Conservation (phyloP, 2,797 vertebrate genomes). For the Thalassophryne amazonica region DNA sequence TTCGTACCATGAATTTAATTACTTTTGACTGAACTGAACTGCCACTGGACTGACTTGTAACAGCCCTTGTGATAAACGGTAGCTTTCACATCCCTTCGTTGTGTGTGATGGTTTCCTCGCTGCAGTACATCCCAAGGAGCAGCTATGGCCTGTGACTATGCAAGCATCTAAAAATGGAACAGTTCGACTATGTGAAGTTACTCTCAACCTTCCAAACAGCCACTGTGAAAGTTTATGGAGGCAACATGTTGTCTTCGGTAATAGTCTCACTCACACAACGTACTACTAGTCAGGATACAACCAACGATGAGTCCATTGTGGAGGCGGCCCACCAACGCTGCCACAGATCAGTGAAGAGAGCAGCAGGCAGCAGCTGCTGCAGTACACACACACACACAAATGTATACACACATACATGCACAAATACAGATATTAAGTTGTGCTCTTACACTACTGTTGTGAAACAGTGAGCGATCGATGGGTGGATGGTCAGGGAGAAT, state of each 20-base stretch:
- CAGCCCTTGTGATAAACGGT: no score
- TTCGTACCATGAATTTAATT: no score
- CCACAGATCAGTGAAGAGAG: slow-evolving; percentile 55
- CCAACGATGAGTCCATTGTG: slow-evolving; percentile 66
- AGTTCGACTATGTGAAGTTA: slow-evolving; percentile 55
- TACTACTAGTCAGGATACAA: slow-evolving; percentile 68
- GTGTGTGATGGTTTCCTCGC: slow-evolving; percentile 8
- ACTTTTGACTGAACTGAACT: no score
- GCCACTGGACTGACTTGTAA: no score
- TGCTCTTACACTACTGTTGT: slow-evolving; percentile 33
- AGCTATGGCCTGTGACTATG: slow-evolving; percentile 38
- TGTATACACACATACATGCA: neutral
- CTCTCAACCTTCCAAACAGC: slow-evolving; percentile 51
- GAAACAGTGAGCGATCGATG: slow-evolving; percentile 8
- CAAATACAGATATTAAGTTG: slow-evolving; percentile 21
- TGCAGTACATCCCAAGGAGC: slow-evolving; percentile 9
- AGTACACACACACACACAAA: slow-evolving; percentile 20
- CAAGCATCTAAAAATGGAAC: slow-evolving; percentile 59
- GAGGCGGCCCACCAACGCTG: slow-evolving; percentile 61
- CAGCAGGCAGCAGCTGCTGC: slow-evolving; percentile 39
- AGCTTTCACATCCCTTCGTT: no score
- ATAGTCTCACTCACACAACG: slow-evolving; percentile 63
- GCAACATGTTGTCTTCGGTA: slow-evolving; percentile 61
- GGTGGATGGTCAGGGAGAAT: neutral
- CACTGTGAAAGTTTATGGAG: slow-evolving; percentile 37